phyloP scores from a whole-genome alignment of 2,113 vertebrate species.

The Nibea coibor region DNA sequence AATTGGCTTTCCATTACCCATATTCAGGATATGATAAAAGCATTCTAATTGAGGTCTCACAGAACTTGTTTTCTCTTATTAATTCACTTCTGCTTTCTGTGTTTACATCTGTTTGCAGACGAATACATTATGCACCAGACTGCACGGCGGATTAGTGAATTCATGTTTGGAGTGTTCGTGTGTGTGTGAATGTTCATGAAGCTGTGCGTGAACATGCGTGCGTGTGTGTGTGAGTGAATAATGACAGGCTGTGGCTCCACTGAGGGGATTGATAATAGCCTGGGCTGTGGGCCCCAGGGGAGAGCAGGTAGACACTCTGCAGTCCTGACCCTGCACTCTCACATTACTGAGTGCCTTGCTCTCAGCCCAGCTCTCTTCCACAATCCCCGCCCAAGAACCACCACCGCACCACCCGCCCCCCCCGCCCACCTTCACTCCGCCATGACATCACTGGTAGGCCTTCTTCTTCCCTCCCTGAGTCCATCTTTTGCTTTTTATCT shows the following conservation, averaged over 20 bases:
- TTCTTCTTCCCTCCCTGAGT: slow-evolving; percentile 39
- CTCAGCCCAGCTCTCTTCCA: slow-evolving; percentile 80
- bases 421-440: slow-evolving; percentile 76
- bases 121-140: slow-evolving; percentile 2
- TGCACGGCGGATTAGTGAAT: slow-evolving; percentile 15
- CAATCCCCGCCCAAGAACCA: slow-evolving; percentile 85
- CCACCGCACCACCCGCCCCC: slow-evolving; percentile 73
- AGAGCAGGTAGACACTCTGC: slow-evolving; percentile 96
- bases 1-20: background rate
- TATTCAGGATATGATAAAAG: background rate
- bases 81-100: background rate
- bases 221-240: slow-evolving; percentile 80
- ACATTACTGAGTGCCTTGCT: slow-evolving; percentile 93
- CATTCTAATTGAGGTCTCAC: background rate
- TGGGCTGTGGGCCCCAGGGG: slow-evolving; percentile 87
- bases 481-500: slow-evolving; percentile 60
- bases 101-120: slow-evolving; percentile 21
- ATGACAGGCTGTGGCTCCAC: slow-evolving; percentile 91
- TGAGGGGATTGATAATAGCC: slow-evolving; percentile 94
- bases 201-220: slow-evolving; percentile 36
- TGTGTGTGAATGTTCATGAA: slow-evolving; percentile 34
- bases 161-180: slow-evolving; percentile 13
- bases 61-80: background rate
- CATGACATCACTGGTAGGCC: slow-evolving; percentile 81
- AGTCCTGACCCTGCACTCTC: slow-evolving; percentile 95